Percentiles rank a stretch among this genome's conserved stretches.
Conservation (phyloP, 1,140 invertebrate species). For the Bombus breviceps region DNA sequence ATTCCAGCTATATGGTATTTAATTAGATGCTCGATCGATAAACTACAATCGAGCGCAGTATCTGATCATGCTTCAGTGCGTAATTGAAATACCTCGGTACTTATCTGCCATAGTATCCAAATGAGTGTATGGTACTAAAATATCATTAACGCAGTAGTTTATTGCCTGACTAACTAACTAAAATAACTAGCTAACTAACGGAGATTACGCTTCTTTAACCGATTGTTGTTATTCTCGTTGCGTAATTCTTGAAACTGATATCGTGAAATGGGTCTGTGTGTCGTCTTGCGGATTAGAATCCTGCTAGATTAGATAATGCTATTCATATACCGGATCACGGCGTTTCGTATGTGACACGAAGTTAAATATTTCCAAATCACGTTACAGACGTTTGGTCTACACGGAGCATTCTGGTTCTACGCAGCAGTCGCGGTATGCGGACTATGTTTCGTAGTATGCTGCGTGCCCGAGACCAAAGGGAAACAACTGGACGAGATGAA, state of each 20-base stretch:
- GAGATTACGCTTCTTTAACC: neutral
- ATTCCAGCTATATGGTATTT: neutral
- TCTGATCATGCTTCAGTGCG: neutral
- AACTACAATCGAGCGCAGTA: neutral
- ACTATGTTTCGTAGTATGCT: constrained; percentile 91
- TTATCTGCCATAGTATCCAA: neutral
- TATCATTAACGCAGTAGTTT: neutral
- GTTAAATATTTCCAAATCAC: neutral
- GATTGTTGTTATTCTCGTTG: neutral
- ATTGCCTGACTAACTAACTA: neutral
- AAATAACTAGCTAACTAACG: neutral
- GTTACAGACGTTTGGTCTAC: constrained; percentile 86
- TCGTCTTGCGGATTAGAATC: too few species aligned
- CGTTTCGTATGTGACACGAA: too few species aligned
- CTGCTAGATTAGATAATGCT: too few species aligned
- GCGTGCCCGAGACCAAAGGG: constrained; percentile 96
- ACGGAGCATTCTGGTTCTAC: constrained; percentile 95
- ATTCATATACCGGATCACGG: too few species aligned
- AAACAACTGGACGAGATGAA: constrained; percentile 94
- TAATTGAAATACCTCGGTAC: neutral
- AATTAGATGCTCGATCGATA: neutral
- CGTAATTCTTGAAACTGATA: too few species aligned
- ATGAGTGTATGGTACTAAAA: neutral
- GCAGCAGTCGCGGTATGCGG: constrained; percentile 92
- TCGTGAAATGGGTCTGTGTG: too few species aligned